A percentile compares a stretch with the other conserved stretches of the same genome.
phyloP scores from a whole-genome alignment of 2,113 vertebrate genomes.

The Cyprinus carpio region DNA sequence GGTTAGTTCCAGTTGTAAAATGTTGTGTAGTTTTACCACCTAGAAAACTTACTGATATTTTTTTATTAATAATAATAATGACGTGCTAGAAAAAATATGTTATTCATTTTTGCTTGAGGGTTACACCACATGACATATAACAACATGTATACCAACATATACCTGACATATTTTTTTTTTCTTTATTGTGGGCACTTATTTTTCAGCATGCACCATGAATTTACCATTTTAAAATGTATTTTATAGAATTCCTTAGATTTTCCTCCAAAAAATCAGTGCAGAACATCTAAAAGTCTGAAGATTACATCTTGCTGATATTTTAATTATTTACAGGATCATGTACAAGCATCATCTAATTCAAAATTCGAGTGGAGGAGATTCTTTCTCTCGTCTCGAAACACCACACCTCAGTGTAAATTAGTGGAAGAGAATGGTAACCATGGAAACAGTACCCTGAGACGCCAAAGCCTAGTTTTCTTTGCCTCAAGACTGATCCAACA shows the following conservation, averaged over 20 bases:
- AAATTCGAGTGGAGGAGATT: not conserved
- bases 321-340: not conserved
- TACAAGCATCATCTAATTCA: not conserved
- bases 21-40: not conserved
- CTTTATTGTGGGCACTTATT: too few relatives aligned
- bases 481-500: not conserved
- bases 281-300: not conserved
- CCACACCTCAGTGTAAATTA: slow-evolving; percentile 9
- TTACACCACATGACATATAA: not conserved
- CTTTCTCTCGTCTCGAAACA: not conserved
- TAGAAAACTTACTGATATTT: not conserved
- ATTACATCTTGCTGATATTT: not conserved
- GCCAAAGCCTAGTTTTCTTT: slow-evolving; percentile 7
- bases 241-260: not conserved
- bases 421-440: slow-evolving; percentile 20
- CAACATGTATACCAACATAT: too few relatives aligned
- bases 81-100: not conserved
- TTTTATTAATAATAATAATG: not conserved
- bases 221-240: not conserved
- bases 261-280: not conserved
- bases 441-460: slow-evolving; percentile 16
- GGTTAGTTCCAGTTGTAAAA: not conserved
- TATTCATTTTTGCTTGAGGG: not conserved
- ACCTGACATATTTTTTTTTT: too few relatives aligned
- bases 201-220: not conserved